A percentile compares a stretch with the other conserved stretches of the same genome.
Conservation (phyloP, 2,113 vertebrate genomes). For the Peromyscus californicus region DNA sequence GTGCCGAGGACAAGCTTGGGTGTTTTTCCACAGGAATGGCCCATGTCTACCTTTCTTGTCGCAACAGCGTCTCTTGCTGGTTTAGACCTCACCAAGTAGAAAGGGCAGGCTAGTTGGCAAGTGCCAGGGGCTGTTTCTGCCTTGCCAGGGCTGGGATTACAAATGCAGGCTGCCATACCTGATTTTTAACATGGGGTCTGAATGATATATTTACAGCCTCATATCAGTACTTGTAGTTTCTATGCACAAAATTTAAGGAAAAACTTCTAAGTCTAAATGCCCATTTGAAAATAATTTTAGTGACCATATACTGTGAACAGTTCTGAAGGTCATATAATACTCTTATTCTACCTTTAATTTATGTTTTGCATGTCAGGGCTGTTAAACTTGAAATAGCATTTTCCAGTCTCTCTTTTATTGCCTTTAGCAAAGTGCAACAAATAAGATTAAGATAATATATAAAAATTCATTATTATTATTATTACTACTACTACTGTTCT, state of each 20-base stretch:
- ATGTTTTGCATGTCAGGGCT: not conserved
- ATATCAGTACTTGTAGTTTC: conserved; percentile 5
- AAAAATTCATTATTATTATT: not conserved
- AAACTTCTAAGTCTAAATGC: not conserved
- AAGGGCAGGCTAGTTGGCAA: not conserved
- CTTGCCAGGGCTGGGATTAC: not conserved
- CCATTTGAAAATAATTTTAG: conserved; percentile 37
- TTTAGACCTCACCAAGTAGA: not conserved
- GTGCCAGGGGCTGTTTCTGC: not conserved
- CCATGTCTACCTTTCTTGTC: not conserved
- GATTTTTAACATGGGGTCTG: not conserved
- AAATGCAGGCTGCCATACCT: not conserved
- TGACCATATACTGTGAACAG: not conserved
- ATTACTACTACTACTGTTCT: too few species aligned
- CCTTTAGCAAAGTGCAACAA: not conserved
- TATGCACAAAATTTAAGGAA: not conserved
- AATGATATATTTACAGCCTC: not conserved
- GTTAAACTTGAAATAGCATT: not conserved
- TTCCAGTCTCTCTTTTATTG: not conserved
- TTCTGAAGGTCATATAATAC: not conserved
- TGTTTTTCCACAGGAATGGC: not conserved
- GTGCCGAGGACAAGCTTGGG: not conserved
- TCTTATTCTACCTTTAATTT: conserved; percentile 11
- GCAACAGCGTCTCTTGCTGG: not conserved
- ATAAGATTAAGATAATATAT: not conserved